Base-by-base conservation (phyloP, 2,797 vertebrate genomes). In the Hypotaenidia philippensis region DNA sequence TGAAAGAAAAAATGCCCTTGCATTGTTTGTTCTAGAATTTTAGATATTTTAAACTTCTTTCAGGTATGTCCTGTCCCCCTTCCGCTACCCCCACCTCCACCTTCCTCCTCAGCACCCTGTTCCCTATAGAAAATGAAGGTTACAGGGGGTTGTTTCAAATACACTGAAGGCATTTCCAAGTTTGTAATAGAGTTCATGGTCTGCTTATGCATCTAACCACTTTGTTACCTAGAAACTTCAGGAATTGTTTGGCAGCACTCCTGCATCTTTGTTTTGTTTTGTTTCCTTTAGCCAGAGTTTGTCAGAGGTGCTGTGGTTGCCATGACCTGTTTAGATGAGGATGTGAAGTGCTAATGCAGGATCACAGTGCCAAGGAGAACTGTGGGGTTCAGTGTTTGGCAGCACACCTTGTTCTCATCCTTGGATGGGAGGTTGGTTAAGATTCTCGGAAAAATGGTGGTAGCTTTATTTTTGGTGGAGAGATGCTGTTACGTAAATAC, bases 391-490 rank as follows among this genome's bases (percentile, higher is more conserved):
- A 0, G 1, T 83, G 53, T 88, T 77, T 80, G 40, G 84, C n/a
- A 59, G 38, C 32, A 38, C 23, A 82, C n/a, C 26, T 20, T 60
- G 41, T 75, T 76, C 32, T 78, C 16, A 2, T 78, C n/a, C 40
- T 89, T 64, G 63, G 32, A 56, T 34, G 9, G 7, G 27, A 53
- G 19, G 6, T 63, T 92, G 52, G 31, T 31, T 60, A 18, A 77
- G 49, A 26, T 69, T 74, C 71, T 77, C 56, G 32, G 49, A n/a
- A 90, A 84, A 79, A 53, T 12, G 11, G 12, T 64, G 25, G 45
- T 81, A 78, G 17, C 13, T 72, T 84, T 76, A 36, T 93, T 91
- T 95, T 82, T 91, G 36, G 38, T 53, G 34, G 32, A 63, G 81
- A 84, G 45, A 40, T 40, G 68, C 64, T 57, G 23, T 79, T 87